phyloP scores from a whole-genome alignment of 2,888 invertebrate genomes.

The Chrysopilus asiliformis region DNA sequence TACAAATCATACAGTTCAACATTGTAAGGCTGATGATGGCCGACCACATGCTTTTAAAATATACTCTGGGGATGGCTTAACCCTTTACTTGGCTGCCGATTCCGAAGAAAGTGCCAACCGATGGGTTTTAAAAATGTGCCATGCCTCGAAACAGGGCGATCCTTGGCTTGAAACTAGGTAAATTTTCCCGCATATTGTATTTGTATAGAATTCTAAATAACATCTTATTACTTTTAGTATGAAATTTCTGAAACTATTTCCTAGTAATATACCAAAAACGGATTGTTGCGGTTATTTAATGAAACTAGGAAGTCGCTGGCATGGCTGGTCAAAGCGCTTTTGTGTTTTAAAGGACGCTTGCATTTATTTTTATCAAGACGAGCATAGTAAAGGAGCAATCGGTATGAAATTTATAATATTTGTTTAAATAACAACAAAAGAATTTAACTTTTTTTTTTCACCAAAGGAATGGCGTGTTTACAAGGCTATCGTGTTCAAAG shows the following conservation, averaged over 20 bases:
- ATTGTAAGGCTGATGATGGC: conserved; percentile 36
- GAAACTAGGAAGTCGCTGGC: conserved; percentile 74
- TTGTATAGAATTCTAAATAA: background rate
- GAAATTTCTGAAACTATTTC: conserved; percentile 68
- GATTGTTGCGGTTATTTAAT: conserved; percentile 89
- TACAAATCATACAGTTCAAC: conserved; percentile 63
- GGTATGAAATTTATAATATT: conserved; percentile 45
- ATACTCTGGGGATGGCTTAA: conserved; percentile 54
- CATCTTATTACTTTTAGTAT: conserved; percentile 39
- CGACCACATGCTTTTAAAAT: conserved; percentile 56
- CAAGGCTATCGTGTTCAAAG: conserved; percentile 83
- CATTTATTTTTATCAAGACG: conserved; percentile 84
- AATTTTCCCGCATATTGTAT: conserved; percentile 1
- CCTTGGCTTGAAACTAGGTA: conserved; percentile 49
- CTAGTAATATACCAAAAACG: conserved; percentile 62
- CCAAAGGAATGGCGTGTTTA: conserved; percentile 75
- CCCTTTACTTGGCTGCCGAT: conserved; percentile 69
- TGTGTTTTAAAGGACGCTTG: conserved; percentile 93
- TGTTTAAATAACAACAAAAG: too few relatives aligned
- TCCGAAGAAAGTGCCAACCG: conserved; percentile 54
- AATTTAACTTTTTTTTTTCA: conserved; percentile 1
- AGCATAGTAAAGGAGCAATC: conserved; percentile 73
- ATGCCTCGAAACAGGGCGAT: conserved; percentile 60
- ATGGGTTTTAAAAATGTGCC: conserved; percentile 66
- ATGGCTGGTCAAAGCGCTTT: conserved; percentile 83